Percentiles rank a stretch among this genome's conserved stretches.
phyloP scores from a whole-genome alignment of 2,113 vertebrate genomes.

The Hystrix brachyura region DNA sequence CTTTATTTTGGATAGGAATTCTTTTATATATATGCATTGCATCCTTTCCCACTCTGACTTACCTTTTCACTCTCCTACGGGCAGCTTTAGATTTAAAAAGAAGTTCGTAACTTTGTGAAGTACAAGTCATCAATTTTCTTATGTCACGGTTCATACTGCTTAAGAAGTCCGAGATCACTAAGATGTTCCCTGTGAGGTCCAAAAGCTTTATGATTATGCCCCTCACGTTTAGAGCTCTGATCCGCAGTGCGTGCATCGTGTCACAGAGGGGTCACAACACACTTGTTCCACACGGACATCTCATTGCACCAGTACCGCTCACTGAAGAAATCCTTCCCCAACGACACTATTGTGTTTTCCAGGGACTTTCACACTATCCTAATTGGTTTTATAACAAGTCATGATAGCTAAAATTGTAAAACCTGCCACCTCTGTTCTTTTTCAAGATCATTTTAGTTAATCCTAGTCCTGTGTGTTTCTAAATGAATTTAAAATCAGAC shows the following conservation, averaged over 20 bases:
- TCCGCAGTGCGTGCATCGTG: not conserved
- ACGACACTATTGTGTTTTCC: not conserved
- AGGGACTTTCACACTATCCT: not conserved
- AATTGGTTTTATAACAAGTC: not conserved
- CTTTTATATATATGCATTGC: not conserved
- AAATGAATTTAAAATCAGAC: not conserved
- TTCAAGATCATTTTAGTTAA: not conserved
- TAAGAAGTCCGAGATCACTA: not conserved
- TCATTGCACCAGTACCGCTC: not conserved
- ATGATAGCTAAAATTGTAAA: not conserved
- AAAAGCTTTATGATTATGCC: not conserved
- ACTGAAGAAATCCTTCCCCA: not conserved
- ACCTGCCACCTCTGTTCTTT: not conserved
- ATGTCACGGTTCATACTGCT: not conserved
- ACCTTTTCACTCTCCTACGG: not conserved
- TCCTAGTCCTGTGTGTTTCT: not conserved
- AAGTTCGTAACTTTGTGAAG: slow-evolving; percentile 38
- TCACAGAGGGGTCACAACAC: not conserved
- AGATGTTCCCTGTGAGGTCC: not conserved
- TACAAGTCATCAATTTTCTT: not conserved
- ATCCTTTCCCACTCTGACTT: not conserved
- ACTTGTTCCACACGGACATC: not conserved
- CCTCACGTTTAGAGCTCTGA: not conserved
- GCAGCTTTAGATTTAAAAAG: not conserved
- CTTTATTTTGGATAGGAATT: not conserved